Conservation (phyloP, 1,140 invertebrate species). For the Pseudomyrmex flavicornis region DNA sequence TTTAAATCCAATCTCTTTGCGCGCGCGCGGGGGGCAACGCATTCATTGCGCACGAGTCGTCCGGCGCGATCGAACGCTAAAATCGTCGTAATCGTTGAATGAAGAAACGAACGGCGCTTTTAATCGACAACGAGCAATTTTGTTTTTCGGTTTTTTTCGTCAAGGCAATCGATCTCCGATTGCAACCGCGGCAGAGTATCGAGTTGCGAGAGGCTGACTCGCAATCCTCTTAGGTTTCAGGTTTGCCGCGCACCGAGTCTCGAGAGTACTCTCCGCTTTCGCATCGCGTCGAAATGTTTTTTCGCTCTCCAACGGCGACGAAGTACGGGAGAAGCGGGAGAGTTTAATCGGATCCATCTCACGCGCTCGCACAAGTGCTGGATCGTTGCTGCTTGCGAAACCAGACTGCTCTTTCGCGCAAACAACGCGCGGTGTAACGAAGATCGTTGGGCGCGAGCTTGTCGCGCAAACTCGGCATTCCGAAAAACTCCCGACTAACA, state of each 20-base stretch:
- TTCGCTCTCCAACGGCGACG: constrained; percentile 16
- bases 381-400: constrained; percentile 17
- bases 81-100: neutral
- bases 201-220: constrained; percentile 34
- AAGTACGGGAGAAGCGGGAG: neutral
- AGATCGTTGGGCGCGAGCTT: constrained; percentile 7
- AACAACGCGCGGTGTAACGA: constrained; percentile 33
- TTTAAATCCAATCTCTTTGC: constrained; percentile 66
- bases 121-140: constrained; percentile 13
- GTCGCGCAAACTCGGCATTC: constrained; percentile 1
- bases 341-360: constrained; percentile 46
- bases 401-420: constrained; percentile 34
- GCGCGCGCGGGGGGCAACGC: constrained; percentile 5
- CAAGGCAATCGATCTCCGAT: constrained; percentile 36
- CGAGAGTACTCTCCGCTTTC: constrained; percentile 13
- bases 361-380: constrained; percentile 10
- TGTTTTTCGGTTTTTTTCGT: neutral
- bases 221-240: constrained; percentile 49
- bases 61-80: neutral
- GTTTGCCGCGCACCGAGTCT: constrained; percentile 15
- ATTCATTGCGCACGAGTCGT: constrained; percentile 58
- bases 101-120: neutral
- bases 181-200: constrained; percentile 33
- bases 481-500: neutral
- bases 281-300: constrained; percentile 41